phyloP scores from a whole-genome alignment of 2,888 invertebrate species.

The Eurytoma adleriae region DNA sequence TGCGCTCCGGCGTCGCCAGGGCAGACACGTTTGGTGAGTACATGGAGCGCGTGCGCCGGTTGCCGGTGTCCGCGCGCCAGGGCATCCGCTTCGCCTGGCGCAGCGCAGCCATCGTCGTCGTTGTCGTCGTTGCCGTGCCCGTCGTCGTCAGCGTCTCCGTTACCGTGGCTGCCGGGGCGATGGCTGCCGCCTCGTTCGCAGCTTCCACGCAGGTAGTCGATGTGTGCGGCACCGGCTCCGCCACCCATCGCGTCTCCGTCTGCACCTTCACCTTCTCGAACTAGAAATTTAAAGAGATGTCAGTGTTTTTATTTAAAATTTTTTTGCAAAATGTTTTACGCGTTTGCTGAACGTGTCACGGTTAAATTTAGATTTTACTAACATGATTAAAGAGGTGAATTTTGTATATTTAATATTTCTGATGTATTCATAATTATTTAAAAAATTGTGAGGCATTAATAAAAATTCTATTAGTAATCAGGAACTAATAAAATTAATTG shows the following conservation, averaged over 20 bases:
- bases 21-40: slow-evolving; percentile 48
- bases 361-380: too few relatives aligned
- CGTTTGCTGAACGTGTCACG: too few relatives aligned
- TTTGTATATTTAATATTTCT: too few relatives aligned
- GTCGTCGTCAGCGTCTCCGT: not conserved
- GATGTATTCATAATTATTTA: too few relatives aligned
- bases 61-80: slow-evolving; percentile 32
- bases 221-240: slow-evolving; percentile 36
- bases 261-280: slow-evolving; percentile 49
- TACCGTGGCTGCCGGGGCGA: not conserved
- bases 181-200: not conserved
- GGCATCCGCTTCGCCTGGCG: slow-evolving; percentile 32
- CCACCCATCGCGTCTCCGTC: slow-evolving; percentile 52
- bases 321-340: too few relatives aligned
- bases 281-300: slow-evolving; percentile 14
- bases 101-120: not conserved
- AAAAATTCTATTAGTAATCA: too few relatives aligned
- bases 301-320: too few relatives aligned
- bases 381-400: too few relatives aligned
- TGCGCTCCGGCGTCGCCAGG: slow-evolving; percentile 45
- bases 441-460: too few relatives aligned
- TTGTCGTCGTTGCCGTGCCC: not conserved
- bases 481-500: too few relatives aligned
- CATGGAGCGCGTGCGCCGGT: slow-evolving; percentile 53
- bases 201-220: slow-evolving; percentile 45